Evolutionary conservation across 2,113 vertebrate genomes (phyloP), one percentile per base, ranked within the genome.

Genomic region (Antechinus stuartii): DNA sequence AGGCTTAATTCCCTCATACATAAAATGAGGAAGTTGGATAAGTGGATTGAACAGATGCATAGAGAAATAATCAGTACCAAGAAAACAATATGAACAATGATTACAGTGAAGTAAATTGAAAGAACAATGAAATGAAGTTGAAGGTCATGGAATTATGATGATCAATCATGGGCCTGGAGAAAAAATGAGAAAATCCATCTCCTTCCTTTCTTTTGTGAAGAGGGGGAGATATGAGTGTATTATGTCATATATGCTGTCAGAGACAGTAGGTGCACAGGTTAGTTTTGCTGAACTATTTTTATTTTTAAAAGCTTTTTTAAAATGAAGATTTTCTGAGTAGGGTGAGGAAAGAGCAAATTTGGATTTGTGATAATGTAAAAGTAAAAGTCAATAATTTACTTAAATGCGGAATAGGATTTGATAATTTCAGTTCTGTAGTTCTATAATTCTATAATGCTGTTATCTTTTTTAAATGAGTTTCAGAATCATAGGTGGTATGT

Each of bases 311-410:
- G 42, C 68, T 76, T n/a, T n/a, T 1, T 42, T 84, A 42, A 42
- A 76, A 76, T n/a, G 61, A 19, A 84, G 68, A 19, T 16, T 76
- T 76, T 76, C 68, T 76, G 68, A 3, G 12, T 68, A 68, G 3
- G 61, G n/a, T 8, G 1, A 84, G 68, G n/a, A 42, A 84, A 84
- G 19, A 16, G n/a, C 42, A 84, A 8, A 23, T 84, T 42, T 84
- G n/a, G n/a, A 84, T 42, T 8, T 84, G 16, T 84, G 68, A 35
- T 42, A 7, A 84, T 84, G 16, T 84, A 84, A 96, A 95, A 97
- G 84, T 0, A 84, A 93, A 96, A 94, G 52, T 42, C 52, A 94
- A 89, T 16, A 94, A 89, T 92, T 47, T 91, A 53, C 27, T 30
- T 54, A 84, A 84, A n/a, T 42, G n/a, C 8, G 19, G 68, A 84